phyloP scores from a whole-genome alignment of 2,888 invertebrate genomes.

The Oscheius sp. region DNA sequence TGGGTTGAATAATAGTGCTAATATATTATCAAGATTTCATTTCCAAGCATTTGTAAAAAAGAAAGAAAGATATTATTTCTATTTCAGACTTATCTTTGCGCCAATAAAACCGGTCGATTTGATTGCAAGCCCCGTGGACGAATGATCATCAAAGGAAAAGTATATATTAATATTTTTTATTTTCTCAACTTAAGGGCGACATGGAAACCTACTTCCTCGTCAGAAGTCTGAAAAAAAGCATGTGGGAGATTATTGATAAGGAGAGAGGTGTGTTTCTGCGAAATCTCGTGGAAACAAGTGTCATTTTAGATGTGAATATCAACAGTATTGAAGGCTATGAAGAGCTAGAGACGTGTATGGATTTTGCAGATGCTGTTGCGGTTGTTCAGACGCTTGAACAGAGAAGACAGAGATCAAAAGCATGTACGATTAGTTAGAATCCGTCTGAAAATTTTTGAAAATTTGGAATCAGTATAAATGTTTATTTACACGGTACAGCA shows the following conservation, averaged over 20 bases:
- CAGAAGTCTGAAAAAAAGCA: constrained; percentile 59
- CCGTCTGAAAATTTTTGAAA: too few species aligned
- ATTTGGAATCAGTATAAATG: too few species aligned
- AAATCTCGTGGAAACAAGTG: not conserved
- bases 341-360: constrained; percentile 45
- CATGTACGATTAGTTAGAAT: constrained; percentile 10
- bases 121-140: constrained; percentile 58
- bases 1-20: too few species aligned
- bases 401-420: not conserved
- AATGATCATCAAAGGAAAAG: constrained; percentile 56
- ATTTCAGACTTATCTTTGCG: constrained; percentile 43
- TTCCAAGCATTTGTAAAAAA: too few species aligned
- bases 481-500: too few species aligned
- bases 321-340: constrained; percentile 66
- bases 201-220: constrained; percentile 61
- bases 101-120: constrained; percentile 59
- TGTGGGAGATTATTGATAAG: constrained; percentile 65
- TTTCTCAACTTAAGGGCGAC: constrained; percentile 38
- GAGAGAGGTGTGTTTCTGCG: constrained; percentile 54
- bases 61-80: not conserved
- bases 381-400: not conserved
- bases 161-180: not conserved
- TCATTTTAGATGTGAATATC: constrained; percentile 55
- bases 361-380: not conserved
- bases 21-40: too few species aligned